Conservation (phyloP, 2,113 vertebrate species). For the Alexandromys fortis region DNA sequence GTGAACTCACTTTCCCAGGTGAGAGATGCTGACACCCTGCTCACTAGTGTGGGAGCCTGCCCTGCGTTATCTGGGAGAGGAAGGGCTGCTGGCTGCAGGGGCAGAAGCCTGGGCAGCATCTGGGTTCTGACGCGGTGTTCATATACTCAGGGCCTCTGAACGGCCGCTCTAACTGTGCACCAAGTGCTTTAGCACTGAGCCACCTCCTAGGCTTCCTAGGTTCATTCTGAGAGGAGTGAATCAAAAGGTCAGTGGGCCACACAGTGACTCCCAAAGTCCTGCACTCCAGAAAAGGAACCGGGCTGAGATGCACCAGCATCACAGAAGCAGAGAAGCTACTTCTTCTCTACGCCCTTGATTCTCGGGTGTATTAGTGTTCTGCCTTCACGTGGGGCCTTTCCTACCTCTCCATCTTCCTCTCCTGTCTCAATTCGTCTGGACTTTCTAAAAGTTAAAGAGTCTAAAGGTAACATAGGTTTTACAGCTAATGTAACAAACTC, state of each 20-base stretch:
- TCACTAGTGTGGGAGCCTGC: neutral
- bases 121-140: neutral
- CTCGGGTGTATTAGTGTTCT: neutral
- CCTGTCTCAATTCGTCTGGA: neutral
- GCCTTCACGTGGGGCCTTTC: neutral
- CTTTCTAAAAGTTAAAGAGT: neutral
- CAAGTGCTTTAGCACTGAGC: neutral
- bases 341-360: neutral
- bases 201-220: neutral
- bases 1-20: neutral
- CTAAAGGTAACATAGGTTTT: neutral
- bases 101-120: neutral
- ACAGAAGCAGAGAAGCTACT: neutral
- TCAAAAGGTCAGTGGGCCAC: neutral
- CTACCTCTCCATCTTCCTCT: neutral
- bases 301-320: fast-evolving
- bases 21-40: neutral
- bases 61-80: neutral
- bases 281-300: neutral
- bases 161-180: neutral
- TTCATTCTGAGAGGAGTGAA: neutral
- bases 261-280: neutral
- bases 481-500: neutral
- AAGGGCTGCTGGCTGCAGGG: neutral
- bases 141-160: neutral